A percentile compares a stretch with the other conserved stretches of the same genome.
Conservation (phyloP, 2,888 invertebrate genomes). For the Entomobrya multifasciata region DNA sequence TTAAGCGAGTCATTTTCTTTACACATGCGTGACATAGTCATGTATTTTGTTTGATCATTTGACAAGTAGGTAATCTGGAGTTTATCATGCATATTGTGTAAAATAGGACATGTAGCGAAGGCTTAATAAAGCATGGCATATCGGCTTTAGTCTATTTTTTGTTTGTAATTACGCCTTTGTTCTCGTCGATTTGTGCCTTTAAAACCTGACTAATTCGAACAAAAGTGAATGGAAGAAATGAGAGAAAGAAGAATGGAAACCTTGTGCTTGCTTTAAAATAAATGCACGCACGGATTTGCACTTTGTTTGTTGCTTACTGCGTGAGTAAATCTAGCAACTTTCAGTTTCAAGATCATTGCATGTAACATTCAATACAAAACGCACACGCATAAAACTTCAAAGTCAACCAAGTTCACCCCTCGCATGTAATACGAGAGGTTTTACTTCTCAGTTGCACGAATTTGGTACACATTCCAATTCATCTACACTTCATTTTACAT, state of each 20-base stretch:
- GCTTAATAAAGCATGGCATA: not conserved
- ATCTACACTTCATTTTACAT: too few species aligned
- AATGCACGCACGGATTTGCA: conserved; percentile 11
- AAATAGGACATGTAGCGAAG: not conserved
- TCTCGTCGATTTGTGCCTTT: not conserved
- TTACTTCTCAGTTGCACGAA: too few species aligned
- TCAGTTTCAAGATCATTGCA: conserved; percentile 61
- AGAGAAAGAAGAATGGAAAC: conserved; percentile 20
- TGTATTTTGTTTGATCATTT: too few species aligned
- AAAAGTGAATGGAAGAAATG: conserved; percentile 52
- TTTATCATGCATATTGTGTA: too few species aligned
- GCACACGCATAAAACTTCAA: conserved; percentile 14
- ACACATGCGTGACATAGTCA: not conserved
- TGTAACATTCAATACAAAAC: too few species aligned
- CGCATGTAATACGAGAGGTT: not conserved
- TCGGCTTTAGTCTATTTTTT: not conserved
- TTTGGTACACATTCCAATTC: too few species aligned
- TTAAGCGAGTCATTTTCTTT: not conserved
- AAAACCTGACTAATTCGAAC: conserved; percentile 2
- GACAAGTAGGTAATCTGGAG: too few species aligned
- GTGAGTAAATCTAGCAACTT: conserved; percentile 51
- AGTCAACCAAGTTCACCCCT: too few species aligned
- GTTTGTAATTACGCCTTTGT: conserved; percentile 4
- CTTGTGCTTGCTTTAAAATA: conserved; percentile 16
- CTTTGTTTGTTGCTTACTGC: conserved; percentile 1